Conservation (phyloP, 2,113 vertebrate genomes). For the Gavia stellata region DNA sequence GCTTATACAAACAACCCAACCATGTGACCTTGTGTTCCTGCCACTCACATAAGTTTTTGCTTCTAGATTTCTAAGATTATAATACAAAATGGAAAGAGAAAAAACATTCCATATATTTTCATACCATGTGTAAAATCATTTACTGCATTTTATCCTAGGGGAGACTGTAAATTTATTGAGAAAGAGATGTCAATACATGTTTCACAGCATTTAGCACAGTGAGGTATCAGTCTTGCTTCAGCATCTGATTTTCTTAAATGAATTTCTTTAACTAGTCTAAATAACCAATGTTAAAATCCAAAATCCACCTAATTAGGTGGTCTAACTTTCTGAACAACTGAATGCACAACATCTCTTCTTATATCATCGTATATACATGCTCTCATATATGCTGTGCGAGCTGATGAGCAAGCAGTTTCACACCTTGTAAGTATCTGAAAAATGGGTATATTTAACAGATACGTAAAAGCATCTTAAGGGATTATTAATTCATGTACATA, state of each 20-base stretch:
- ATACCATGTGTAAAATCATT: not conserved
- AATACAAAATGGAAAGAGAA: not conserved
- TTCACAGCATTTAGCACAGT: not conserved
- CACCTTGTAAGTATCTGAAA: not conserved
- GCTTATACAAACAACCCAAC: not conserved
- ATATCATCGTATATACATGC: accelerated
- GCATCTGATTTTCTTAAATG: not conserved
- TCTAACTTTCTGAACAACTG: not conserved
- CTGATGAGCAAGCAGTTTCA: not conserved
- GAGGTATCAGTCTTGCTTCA: not conserved
- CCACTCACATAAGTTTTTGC: not conserved
- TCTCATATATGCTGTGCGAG: not conserved
- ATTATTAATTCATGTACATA: not conserved
- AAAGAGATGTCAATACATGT: not conserved
- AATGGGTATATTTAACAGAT: not conserved
- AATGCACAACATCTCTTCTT: not conserved
- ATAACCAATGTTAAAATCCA: not conserved
- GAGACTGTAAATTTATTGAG: not conserved
- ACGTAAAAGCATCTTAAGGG: not conserved
- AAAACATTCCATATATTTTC: not conserved
- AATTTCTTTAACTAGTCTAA: not conserved
- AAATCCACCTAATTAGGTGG: not conserved
- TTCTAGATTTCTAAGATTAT: not conserved
- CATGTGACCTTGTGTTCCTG: not conserved
- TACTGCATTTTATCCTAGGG: not conserved